phyloP scores from a whole-genome alignment of 2,113 vertebrate species.

The Notiomystis cincta region DNA sequence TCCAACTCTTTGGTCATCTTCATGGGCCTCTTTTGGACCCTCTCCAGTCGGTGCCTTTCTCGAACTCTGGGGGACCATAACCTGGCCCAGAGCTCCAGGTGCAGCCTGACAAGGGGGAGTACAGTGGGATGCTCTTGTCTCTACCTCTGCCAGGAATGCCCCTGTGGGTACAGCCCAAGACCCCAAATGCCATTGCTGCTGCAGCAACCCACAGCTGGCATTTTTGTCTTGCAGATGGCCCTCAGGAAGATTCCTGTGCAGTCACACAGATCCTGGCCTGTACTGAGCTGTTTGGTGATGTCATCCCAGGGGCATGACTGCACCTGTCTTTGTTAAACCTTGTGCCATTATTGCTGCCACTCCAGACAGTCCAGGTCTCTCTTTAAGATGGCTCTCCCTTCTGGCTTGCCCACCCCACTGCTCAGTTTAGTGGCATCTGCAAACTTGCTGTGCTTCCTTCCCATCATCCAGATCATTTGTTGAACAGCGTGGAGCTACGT shows the following conservation, averaged over 20 bases:
- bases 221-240: rapidly evolving
- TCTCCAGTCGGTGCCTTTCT: rapidly evolving
- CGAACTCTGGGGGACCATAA: background rate
- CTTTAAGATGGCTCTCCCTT: background rate
- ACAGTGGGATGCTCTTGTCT: background rate
- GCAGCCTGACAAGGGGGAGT: background rate
- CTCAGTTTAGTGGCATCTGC: background rate
- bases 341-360: background rate
- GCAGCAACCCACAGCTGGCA: background rate
- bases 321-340: background rate
- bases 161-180: background rate
- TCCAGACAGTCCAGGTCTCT: background rate
- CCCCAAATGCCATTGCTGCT: background rate
- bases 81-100: rapidly evolving
- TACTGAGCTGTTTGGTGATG: background rate
- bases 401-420: background rate
- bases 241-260: background rate
- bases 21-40: background rate
- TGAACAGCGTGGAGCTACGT: rapidly evolving
- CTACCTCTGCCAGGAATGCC: background rate
- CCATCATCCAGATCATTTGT: background rate
- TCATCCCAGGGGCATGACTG: background rate
- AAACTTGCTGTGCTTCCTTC: background rate
- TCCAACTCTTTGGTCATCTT: background rate
- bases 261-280: background rate